Evolutionary conservation across 2,113 vertebrate species (phyloP).

Genomic region (Choloepus hoffmanni): DNA sequence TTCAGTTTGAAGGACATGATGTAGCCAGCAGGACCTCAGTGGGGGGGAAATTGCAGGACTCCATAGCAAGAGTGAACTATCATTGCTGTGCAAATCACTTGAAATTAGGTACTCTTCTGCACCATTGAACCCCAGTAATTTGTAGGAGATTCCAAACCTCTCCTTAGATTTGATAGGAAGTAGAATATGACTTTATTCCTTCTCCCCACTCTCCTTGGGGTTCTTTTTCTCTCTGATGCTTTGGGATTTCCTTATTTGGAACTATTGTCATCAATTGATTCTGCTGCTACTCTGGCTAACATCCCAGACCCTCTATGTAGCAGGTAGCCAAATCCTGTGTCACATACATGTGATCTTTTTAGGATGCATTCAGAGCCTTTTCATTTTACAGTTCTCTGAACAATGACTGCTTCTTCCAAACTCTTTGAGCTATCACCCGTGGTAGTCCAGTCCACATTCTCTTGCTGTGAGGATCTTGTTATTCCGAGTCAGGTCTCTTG

Average conservation of each 20-base stretch:
- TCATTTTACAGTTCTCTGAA: not conserved
- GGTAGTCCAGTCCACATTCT: not conserved
- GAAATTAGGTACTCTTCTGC: not conserved
- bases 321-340: not conserved
- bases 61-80: not conserved
- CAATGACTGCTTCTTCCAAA: not conserved
- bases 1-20: not conserved
- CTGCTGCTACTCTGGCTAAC: not conserved
- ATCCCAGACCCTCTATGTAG: not conserved
- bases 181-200: not conserved
- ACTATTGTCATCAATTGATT: not conserved
- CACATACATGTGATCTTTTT: not conserved
- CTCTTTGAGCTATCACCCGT: not conserved
- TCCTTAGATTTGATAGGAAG: not conserved
- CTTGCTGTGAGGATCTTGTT: not conserved
- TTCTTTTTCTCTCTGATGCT: not conserved
- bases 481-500: not conserved
- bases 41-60: not conserved
- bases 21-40: not conserved
- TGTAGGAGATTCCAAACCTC: not conserved
- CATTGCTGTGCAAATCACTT: not conserved
- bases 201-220: not conserved
- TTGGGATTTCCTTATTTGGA: not conserved
- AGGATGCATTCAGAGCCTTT: not conserved
- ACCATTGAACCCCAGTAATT: not conserved